Percentiles rank a stretch among this genome's conserved stretches.
phyloP scores from a whole-genome alignment of 2,888 invertebrate species.

The Eucriotettix oculatus region DNA sequence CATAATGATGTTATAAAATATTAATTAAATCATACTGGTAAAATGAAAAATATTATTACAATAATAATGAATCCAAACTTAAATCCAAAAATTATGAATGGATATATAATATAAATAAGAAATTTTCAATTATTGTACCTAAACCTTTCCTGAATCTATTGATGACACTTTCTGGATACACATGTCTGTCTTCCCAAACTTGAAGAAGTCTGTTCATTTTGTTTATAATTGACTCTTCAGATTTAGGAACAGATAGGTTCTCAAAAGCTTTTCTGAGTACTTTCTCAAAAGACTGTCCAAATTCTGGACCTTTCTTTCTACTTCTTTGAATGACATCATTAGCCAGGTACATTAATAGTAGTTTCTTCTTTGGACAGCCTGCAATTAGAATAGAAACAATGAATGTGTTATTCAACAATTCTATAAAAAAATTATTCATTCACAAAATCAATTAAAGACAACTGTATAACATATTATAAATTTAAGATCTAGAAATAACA shows the following conservation, averaged over 20 bases:
- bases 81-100: no score
- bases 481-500: neutral
- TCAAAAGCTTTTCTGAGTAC: neutral
- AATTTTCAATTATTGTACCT: no score
- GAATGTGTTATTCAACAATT: no score
- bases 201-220: neutral
- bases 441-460: neutral
- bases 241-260: neutral
- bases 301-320: constrained; percentile 93
- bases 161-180: neutral
- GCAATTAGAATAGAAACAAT: neutral
- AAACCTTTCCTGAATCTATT: neutral
- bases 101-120: no score
- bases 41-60: no score
- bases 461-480: neutral
- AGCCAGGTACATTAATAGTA: constrained; percentile 92
- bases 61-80: no score
- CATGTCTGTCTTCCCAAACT: neutral
- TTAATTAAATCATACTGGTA: no score
- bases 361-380: constrained; percentile 30
- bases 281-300: constrained; percentile 32
- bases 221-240: neutral
- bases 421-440: neutral
- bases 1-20: no score
- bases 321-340: constrained; percentile 99